A percentile compares a stretch with the other conserved stretches of the same genome.
phyloP scores from a whole-genome alignment of 1,140 invertebrate species.

The Drosophila chauvacae region DNA sequence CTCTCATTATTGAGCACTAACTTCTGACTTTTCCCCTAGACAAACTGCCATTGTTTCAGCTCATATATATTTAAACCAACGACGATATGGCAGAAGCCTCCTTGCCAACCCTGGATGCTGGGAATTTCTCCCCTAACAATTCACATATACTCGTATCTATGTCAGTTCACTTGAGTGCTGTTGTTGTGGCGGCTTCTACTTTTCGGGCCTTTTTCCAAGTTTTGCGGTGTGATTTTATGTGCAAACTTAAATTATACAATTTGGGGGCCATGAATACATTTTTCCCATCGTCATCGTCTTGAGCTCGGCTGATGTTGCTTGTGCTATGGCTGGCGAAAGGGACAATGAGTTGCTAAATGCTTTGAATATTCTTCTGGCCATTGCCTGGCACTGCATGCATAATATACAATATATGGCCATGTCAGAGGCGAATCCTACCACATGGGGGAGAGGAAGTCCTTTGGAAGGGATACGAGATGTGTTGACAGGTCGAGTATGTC shows the following conservation, averaged over 20 bases:
- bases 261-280: slow-evolving; percentile 77
- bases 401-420: slow-evolving; percentile 63
- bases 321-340: slow-evolving; percentile 53
- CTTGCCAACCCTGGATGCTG: slow-evolving; percentile 19
- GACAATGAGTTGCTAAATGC: slow-evolving; percentile 83
- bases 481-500: slow-evolving; percentile 60
- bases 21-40: neutral
- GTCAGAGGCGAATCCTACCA: slow-evolving; percentile 41
- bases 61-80: neutral
- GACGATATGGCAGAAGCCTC: neutral
- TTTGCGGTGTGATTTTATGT: slow-evolving; percentile 82
- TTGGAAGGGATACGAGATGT: neutral
- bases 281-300: slow-evolving; percentile 45
- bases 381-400: slow-evolving; percentile 74
- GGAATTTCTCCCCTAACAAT: slow-evolving; percentile 27
- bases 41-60: neutral
- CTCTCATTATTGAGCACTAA: neutral
- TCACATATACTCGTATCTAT: slow-evolving; percentile 46
- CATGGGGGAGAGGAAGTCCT: neutral
- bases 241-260: slow-evolving; percentile 83
- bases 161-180: slow-evolving; percentile 57
- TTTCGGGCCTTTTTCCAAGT: slow-evolving; percentile 53
- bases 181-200: slow-evolving; percentile 45
- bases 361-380: slow-evolving; percentile 80
- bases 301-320: slow-evolving; percentile 20